Evolutionary conservation across 2,888 invertebrate genomes (phyloP).

Genomic region (Antheraea assamensis): DNA sequence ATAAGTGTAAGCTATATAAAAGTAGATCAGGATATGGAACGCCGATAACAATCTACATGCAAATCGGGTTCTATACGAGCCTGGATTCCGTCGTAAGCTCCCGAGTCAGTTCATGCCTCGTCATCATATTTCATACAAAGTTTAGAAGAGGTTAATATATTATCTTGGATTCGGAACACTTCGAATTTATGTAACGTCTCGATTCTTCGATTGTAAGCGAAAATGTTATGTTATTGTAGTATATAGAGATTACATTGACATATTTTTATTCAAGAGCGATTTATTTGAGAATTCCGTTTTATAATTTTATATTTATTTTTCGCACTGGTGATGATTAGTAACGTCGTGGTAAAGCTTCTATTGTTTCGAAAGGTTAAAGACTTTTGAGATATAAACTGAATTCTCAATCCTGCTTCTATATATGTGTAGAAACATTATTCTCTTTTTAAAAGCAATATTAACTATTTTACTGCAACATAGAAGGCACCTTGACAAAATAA

Average conservation of each 20-base stretch:
- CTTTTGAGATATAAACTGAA: too few species aligned
- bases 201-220: background rate
- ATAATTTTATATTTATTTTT: background rate
- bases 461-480: too few species aligned
- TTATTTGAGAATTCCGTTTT: background rate
- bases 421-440: too few species aligned
- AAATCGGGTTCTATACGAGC: background rate
- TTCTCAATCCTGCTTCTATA: too few species aligned
- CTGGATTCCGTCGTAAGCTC: background rate
- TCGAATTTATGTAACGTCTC: background rate
- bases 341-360: too few species aligned
- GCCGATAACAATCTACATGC: slow-evolving; percentile 8
- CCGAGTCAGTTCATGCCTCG: background rate
- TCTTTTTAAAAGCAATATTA: too few species aligned
- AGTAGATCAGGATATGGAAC: background rate
- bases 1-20: background rate
- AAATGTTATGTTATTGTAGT: background rate
- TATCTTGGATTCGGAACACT: background rate
- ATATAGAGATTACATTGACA: background rate
- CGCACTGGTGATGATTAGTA: background rate
- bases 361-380: too few species aligned
- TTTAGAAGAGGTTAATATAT: slow-evolving; percentile 8
- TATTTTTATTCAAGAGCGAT: background rate
- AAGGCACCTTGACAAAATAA: too few species aligned
- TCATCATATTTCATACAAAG: slow-evolving; percentile 13